These are phyloP conservation scores for Drosophila tristis DNA, from an alignment of 1,140 invertebrate genomes.

Conservation along the genomic window DNA sequence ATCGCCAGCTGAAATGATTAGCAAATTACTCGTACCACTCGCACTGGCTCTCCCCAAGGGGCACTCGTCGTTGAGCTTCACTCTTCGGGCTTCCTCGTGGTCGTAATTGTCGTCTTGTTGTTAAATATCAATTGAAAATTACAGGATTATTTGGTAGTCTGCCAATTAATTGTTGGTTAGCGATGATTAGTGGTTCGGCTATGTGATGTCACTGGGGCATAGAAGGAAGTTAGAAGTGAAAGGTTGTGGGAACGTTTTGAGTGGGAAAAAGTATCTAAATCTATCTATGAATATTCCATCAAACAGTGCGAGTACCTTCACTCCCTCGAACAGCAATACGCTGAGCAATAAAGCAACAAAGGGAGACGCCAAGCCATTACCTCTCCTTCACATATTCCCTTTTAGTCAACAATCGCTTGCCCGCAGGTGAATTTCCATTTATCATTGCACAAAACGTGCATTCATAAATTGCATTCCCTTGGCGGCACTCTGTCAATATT, in stretches of 20 bases:
- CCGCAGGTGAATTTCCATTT: background rate
- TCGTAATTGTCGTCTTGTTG: slow-evolving; percentile 32
- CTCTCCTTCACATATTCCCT: no score
- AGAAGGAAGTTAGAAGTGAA: no score
- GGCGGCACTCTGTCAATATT: slow-evolving; percentile 49
- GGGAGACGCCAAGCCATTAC: no score
- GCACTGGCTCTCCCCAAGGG: slow-evolving; percentile 18
- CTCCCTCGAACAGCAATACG: no score
- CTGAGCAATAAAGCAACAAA: background rate
- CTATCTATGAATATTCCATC: no score
- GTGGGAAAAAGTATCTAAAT: no score
- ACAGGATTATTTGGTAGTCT: slow-evolving; percentile 21
- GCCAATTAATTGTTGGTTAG: slow-evolving; percentile 14
- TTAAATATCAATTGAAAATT: slow-evolving; percentile 40
- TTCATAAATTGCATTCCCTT: slow-evolving; percentile 2
- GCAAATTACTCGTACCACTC: slow-evolving; percentile 46
- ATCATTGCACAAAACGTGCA: no score
- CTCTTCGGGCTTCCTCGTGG: slow-evolving; percentile 21
- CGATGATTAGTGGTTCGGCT: background rate
- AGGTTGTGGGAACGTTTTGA: no score
- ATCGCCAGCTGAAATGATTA: slow-evolving; percentile 65
- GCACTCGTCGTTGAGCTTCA: background rate
- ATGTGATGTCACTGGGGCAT: background rate
- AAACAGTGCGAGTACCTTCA: no score
- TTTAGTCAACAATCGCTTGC: background rate